These are phyloP conservation scores for Polyergus mexicanus DNA, from an alignment of 1,140 invertebrate genomes.

Conservation along the genomic window DNA sequence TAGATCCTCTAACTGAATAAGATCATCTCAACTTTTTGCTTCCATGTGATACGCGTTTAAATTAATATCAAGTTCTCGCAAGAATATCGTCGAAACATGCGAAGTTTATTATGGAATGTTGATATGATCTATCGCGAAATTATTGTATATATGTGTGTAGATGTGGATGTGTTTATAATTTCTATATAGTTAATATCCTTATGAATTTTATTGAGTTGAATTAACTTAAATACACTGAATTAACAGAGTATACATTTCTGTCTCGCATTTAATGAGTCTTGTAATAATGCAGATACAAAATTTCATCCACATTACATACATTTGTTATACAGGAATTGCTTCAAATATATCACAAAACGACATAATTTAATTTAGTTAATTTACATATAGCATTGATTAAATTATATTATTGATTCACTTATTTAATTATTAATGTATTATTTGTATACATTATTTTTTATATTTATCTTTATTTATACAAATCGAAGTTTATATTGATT, in stretches of 20 bases:
- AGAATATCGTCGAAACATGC: not conserved
- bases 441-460: slow-evolving; percentile 9
- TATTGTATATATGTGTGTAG: not conserved
- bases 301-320: not conserved
- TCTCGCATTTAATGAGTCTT: slow-evolving; percentile 7
- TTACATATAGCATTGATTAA: not conserved
- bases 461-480: not conserved
- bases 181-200: slow-evolving; percentile 44
- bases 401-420: not conserved
- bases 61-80: not conserved
- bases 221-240: slow-evolving; percentile 25
- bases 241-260: not conserved
- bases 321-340: not conserved
- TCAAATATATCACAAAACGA: slow-evolving; percentile 17
- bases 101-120: not conserved
- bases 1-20: not conserved
- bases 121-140: not conserved
- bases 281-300: slow-evolving; percentile 31
- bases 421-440: slow-evolving; percentile 31
- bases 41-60: not conserved
- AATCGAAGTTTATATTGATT: slow-evolving; percentile 18
- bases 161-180: not conserved
- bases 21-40: not conserved
- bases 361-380: slow-evolving; percentile 2
- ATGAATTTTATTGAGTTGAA: slow-evolving; percentile 43